A percentile compares a stretch with the other conserved stretches of the same genome.
Conservation (phyloP, 2,113 vertebrate species). For the Trematomus loennbergii region DNA sequence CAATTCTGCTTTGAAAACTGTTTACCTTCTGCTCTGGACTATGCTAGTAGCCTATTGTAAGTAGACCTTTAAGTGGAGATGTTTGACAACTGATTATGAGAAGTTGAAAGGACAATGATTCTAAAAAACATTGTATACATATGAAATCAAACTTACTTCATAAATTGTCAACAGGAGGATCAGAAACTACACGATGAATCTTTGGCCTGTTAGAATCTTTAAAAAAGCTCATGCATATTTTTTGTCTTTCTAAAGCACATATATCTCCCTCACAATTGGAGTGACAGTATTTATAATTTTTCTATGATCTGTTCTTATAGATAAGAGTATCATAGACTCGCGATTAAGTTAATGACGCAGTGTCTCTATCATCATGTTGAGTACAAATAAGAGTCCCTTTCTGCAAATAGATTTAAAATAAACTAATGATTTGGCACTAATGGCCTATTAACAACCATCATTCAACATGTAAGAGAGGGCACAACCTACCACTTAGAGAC, state of each 20-base stretch:
- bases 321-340: background rate
- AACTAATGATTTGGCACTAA: constrained; percentile 14
- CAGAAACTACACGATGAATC: background rate
- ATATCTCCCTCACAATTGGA: background rate
- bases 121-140: background rate
- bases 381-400: constrained; percentile 4
- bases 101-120: background rate
- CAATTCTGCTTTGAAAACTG: no score
- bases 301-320: background rate
- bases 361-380: constrained; percentile 6
- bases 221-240: background rate
- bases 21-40: no score
- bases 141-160: background rate
- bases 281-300: background rate
- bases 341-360: constrained; percentile 21
- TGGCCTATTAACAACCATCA: constrained; percentile 4
- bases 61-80: no score
- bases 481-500: background rate
- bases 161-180: background rate
- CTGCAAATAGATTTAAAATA: background rate
- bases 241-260: background rate
- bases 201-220: background rate
- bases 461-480: background rate
- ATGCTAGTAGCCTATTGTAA: no score
- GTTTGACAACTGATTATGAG: background rate